Percentiles rank a stretch among this genome's conserved stretches.
phyloP scores from a whole-genome alignment of 1,140 invertebrate species.

The Caenorhabditis latens region DNA sequence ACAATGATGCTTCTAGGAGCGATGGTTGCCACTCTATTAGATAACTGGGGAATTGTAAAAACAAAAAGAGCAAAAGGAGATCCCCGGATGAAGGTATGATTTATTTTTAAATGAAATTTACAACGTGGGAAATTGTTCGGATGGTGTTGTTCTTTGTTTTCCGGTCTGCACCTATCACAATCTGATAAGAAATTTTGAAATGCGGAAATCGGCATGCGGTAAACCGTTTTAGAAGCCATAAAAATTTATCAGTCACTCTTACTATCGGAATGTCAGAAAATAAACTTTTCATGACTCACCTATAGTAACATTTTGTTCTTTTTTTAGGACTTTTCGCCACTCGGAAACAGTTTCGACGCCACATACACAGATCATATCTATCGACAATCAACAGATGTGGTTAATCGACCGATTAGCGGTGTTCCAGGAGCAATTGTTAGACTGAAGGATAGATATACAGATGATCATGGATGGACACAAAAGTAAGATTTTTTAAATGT shows the following conservation, averaged over 20 bases:
- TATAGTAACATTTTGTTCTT: neutral
- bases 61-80: constrained; percentile 30
- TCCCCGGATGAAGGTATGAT: constrained; percentile 8
- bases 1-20: constrained; percentile 24
- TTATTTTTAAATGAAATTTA: neutral
- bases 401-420: constrained; percentile 75
- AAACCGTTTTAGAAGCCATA: neutral
- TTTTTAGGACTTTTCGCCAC: constrained; percentile 52
- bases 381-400: constrained; percentile 78
- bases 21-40: constrained; percentile 11
- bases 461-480: constrained; percentile 76
- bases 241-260: constrained; percentile 15
- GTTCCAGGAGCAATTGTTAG: constrained; percentile 71
- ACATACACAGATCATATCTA: constrained; percentile 58
- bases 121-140: neutral
- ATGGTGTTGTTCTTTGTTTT: constrained; percentile 38
- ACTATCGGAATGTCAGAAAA: too few relatives aligned
- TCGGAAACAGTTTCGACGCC: constrained; percentile 51
- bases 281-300: neutral
- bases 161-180: neutral
- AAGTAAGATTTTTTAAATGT: constrained; percentile 61
- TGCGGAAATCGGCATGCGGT: constrained; percentile 22
- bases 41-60: constrained; percentile 29
- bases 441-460: constrained; percentile 69
- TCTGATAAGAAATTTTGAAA: neutral